Evolutionary conservation across 2,888 invertebrate species (phyloP).

Genomic region (Willowsia nigromaculata): DNA sequence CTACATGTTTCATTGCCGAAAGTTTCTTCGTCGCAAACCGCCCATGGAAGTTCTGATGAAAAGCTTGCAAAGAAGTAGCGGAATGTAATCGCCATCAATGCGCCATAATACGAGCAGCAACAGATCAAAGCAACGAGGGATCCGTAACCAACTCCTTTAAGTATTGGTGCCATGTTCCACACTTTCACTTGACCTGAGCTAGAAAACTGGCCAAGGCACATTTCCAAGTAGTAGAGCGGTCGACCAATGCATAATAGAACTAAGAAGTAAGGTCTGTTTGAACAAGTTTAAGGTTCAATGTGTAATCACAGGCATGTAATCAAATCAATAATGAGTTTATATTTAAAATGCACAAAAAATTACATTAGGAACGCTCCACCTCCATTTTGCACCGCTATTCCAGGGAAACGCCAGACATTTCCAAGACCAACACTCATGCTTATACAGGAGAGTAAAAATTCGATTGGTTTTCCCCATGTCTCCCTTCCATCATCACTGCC

Average conservation of each 20-base stretch:
- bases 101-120: constrained; percentile 84
- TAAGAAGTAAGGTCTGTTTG: too few relatives aligned
- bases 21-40: constrained; percentile 24
- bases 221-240: too few relatives aligned
- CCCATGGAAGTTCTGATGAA: constrained; percentile 79
- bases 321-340: too few relatives aligned
- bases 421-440: constrained; percentile 87
- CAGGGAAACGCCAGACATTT: constrained; percentile 82
- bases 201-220: constrained; percentile 82
- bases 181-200: constrained; percentile 81
- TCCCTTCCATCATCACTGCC: too few relatives aligned
- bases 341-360: too few relatives aligned
- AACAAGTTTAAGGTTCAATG: too few relatives aligned
- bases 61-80: constrained; percentile 88
- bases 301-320: too few relatives aligned
- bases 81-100: constrained; percentile 79
- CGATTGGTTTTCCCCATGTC: constrained; percentile 84
- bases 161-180: too few relatives aligned
- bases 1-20: constrained; percentile 12
- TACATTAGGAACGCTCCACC: constrained; percentile 79
- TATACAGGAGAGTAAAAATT: constrained; percentile 87
- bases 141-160: constrained; percentile 81
- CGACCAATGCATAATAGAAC: too few relatives aligned
- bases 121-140: constrained; percentile 81
- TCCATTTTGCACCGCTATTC: constrained; percentile 30